These are phyloP conservation scores for Drosophila lini DNA, from an alignment of 1,140 invertebrate species.

Conservation along the genomic window DNA sequence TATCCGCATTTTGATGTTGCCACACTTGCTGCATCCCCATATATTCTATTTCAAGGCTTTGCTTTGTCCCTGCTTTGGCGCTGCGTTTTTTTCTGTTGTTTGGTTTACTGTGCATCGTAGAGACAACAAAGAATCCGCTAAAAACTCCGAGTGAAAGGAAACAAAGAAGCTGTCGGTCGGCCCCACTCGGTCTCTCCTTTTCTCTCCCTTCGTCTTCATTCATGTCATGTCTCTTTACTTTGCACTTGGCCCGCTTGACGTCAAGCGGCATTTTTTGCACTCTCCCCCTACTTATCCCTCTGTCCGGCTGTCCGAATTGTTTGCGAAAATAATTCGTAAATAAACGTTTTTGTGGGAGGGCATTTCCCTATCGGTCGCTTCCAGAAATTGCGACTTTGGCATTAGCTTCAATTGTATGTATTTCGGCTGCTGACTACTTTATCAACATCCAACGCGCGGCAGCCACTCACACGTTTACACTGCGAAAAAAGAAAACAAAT, in stretches of 20 bases:
- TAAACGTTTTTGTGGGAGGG: constrained; percentile 63
- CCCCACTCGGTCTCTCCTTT: constrained; percentile 1
- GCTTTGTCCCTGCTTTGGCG: constrained; percentile 52
- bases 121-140: constrained; percentile 61
- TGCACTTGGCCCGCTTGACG: constrained; percentile 70
- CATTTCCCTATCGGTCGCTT: constrained; percentile 68
- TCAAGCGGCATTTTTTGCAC: constrained; percentile 46
- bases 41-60: constrained; percentile 70
- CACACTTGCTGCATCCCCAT: constrained; percentile 54
- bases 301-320: constrained; percentile 27
- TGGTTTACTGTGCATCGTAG: constrained; percentile 58
- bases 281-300: neutral
- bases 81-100: constrained; percentile 37
- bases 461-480: constrained; percentile 25
- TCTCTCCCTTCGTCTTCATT: constrained; percentile 27
- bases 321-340: constrained; percentile 59
- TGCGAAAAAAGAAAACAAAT: neutral
- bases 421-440: constrained; percentile 41
- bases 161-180: constrained; percentile 34
- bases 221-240: constrained; percentile 58
- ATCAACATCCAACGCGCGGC: constrained; percentile 55
- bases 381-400: constrained; percentile 79
- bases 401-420: constrained; percentile 57
- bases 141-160: constrained; percentile 56
- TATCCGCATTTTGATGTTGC: constrained; percentile 30